phyloP scores from a whole-genome alignment of 2,113 vertebrate genomes.

The Eidolon helvum region DNA sequence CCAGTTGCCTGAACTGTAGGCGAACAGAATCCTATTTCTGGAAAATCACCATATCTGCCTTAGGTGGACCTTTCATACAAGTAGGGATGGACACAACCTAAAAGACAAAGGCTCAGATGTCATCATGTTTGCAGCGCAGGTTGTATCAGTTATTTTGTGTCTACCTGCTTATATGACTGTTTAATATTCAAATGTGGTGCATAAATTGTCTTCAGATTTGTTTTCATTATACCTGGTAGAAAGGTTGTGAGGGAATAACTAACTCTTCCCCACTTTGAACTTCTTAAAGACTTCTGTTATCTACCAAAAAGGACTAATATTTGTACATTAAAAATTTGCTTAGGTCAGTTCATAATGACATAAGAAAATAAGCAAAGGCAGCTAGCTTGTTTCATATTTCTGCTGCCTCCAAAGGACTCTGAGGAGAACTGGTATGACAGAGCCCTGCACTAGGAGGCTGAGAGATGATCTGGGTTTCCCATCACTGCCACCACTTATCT shows the following conservation, averaged over 20 bases:
- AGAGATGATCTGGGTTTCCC: neutral
- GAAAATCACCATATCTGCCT: neutral
- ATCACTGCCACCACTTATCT: neutral
- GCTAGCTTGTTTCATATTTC: neutral
- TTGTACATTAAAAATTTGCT: neutral
- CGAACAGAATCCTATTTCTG: neutral
- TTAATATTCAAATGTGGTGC: neutral
- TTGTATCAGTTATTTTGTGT: neutral
- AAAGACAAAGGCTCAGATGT: neutral
- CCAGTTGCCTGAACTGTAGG: neutral
- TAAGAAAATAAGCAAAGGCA: neutral
- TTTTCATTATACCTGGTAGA: neutral
- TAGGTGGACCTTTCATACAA: neutral
- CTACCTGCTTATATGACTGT: neutral
- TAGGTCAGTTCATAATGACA: neutral
- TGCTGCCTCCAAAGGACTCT: neutral
- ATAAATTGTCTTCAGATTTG: neutral
- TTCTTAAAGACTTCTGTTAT: neutral
- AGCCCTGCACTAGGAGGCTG: neutral
- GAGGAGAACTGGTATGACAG: neutral
- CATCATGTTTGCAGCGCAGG: neutral
- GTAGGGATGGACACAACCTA: neutral
- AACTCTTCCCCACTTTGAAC: neutral
- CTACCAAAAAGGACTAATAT: neutral
- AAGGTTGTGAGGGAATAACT: neutral